phyloP scores from a whole-genome alignment of 2,113 vertebrate genomes.

The Festucalex cinctus region DNA sequence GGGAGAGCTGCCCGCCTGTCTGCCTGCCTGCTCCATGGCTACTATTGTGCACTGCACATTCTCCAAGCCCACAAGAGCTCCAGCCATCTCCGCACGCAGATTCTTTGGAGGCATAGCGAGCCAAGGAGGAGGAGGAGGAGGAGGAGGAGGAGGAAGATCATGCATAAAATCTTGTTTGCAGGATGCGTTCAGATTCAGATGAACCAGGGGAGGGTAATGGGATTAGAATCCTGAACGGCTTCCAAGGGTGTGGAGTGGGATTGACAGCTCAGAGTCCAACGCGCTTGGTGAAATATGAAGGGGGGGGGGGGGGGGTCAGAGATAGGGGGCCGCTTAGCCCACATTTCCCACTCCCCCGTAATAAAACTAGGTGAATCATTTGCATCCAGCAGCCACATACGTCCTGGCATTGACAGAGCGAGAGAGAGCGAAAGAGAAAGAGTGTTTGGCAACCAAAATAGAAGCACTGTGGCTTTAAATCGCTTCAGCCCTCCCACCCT shows the following conservation, averaged over 20 bases:
- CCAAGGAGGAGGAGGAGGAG: conserved; percentile 59
- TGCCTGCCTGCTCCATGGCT: conserved; percentile 68
- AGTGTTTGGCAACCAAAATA: conserved; percentile 75
- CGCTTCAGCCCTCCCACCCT: conserved; percentile 79
- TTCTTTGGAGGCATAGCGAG: conserved; percentile 67
- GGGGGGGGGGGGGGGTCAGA: conserved; percentile 12
- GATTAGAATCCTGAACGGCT: conserved; percentile 77
- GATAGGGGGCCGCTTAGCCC: conserved; percentile 49
- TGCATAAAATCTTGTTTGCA: conserved; percentile 81
- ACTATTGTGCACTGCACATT: conserved; percentile 73
- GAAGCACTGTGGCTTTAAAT: conserved; percentile 82
- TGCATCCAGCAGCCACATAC: conserved; percentile 29
- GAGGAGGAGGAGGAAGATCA: conserved; percentile 70
- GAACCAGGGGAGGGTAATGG: conserved; percentile 70
- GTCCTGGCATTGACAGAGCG: conserved; percentile 23
- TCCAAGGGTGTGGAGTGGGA: conserved; percentile 70
- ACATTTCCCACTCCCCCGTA: conserved; percentile 52
- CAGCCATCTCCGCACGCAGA: conserved; percentile 69
- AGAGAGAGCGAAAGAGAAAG: conserved; percentile 18
- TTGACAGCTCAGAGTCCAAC: conserved; percentile 73
- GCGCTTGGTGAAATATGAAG: conserved; percentile 68
- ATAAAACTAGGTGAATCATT: conserved; percentile 25
- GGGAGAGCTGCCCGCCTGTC: conserved; percentile 41
- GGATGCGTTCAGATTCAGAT: conserved; percentile 80
- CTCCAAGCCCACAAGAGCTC: conserved; percentile 72